Conservation (phyloP, 2,113 vertebrate genomes). For the Vireo altiloquus region DNA sequence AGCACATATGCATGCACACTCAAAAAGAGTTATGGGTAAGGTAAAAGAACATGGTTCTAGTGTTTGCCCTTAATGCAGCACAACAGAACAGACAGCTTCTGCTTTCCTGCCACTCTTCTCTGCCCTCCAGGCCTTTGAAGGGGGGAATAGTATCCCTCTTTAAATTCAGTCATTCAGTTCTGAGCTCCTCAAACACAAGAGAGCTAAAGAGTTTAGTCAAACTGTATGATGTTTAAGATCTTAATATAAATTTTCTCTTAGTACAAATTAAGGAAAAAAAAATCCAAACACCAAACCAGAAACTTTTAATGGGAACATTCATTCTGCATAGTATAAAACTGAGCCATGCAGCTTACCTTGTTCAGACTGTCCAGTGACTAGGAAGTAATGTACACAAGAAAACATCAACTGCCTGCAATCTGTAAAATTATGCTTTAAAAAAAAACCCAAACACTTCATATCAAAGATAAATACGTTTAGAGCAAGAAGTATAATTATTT, state of each 20-base stretch:
- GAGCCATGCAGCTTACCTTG: background rate
- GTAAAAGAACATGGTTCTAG: background rate
- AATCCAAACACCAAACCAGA: accelerated
- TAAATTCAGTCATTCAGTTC: background rate
- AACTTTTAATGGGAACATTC: background rate
- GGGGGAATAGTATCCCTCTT: background rate
- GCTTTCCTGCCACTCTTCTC: background rate
- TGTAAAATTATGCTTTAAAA: background rate
- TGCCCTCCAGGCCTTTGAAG: background rate
- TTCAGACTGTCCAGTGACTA: background rate
- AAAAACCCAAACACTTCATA: background rate
- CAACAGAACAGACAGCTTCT: background rate
- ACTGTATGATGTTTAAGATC: background rate
- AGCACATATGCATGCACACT: background rate
- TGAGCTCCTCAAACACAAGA: background rate
- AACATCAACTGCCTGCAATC: background rate
- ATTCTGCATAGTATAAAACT: background rate
- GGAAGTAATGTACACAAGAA: background rate
- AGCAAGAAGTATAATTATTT: background rate
- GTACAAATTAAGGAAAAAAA: background rate
- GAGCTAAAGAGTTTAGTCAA: background rate
- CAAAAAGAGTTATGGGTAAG: background rate
- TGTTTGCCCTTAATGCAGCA: background rate
- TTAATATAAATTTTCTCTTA: background rate
- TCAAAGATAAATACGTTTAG: background rate